Percentiles rank a stretch among this genome's conserved stretches.
phyloP scores from a whole-genome alignment of 2,797 vertebrate genomes.

The Macrochelys suwanniensis region DNA sequence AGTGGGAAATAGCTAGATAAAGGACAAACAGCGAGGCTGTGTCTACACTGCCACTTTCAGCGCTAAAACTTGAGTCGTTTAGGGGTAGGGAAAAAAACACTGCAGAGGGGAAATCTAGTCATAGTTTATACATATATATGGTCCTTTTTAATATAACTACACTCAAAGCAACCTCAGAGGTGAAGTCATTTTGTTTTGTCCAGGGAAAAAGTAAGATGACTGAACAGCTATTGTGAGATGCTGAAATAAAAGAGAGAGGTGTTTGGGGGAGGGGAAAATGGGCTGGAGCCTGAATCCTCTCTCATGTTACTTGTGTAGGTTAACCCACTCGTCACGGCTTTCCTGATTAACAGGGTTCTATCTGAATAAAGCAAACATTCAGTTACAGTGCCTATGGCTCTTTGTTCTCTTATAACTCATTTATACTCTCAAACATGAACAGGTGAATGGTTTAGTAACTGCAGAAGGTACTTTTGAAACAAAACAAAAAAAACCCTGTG shows the following conservation, averaged over 20 bases:
- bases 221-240: neutral
- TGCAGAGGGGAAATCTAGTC: neutral
- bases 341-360: neutral
- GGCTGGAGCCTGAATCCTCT: neutral
- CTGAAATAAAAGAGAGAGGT: neutral
- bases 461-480: accelerated
- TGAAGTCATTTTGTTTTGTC: neutral
- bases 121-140: accelerated
- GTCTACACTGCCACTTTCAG: no score
- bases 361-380: neutral
- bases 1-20: neutral
- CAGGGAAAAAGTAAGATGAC: neutral
- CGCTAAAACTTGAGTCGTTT: no score
- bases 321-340: neutral
- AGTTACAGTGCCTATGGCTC: neutral
- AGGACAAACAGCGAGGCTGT: neutral
- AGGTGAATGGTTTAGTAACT: conserved; percentile 12
- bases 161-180: neutral
- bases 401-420: neutral
- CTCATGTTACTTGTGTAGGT: neutral
- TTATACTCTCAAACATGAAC: neutral
- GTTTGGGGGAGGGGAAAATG: neutral
- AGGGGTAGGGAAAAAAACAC: no score
- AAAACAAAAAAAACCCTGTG: neutral
- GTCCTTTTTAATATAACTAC: neutral